Conservation (phyloP, 2,888 invertebrate genomes). For the Eledone cirrhosa region DNA sequence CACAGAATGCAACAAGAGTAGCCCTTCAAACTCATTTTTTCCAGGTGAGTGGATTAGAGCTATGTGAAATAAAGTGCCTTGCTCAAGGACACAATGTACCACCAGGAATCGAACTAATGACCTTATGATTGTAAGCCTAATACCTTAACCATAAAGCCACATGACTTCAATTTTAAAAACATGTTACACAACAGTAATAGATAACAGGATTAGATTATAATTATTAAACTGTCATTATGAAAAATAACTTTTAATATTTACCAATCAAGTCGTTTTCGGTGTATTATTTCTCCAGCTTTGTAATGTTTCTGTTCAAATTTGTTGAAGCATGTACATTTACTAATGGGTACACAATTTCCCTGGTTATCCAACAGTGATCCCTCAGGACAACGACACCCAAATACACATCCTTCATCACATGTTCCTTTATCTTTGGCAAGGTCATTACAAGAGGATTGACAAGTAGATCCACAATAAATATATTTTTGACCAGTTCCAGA, state of each 20-base stretch:
- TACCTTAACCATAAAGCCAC: no score
- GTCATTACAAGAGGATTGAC: constrained; percentile 7
- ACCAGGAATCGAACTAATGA: no score
- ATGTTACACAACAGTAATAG: background rate
- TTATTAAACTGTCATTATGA: background rate
- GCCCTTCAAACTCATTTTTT: no score
- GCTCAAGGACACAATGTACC: no score
- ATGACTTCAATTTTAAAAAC: no score
- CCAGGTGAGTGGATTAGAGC: no score
- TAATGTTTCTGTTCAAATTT: background rate
- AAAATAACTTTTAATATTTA: background rate
- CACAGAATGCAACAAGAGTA: no score
- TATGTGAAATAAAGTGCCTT: no score
- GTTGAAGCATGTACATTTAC: constrained; percentile 20
- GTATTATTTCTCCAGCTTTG: background rate
- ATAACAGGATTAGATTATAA: background rate
- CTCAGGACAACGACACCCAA: constrained; percentile 18
- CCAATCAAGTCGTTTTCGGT: background rate
- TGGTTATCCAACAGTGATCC: constrained; percentile 7
- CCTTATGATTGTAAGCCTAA: no score
- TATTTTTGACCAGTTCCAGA: constrained; percentile 20
- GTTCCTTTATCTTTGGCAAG: background rate
- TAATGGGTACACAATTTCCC: constrained; percentile 1
- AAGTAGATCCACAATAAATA: constrained; percentile 8
- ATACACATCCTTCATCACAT: constrained; percentile 12